phyloP scores from a whole-genome alignment of 2,888 invertebrate species.

The Xylophagus ater region DNA sequence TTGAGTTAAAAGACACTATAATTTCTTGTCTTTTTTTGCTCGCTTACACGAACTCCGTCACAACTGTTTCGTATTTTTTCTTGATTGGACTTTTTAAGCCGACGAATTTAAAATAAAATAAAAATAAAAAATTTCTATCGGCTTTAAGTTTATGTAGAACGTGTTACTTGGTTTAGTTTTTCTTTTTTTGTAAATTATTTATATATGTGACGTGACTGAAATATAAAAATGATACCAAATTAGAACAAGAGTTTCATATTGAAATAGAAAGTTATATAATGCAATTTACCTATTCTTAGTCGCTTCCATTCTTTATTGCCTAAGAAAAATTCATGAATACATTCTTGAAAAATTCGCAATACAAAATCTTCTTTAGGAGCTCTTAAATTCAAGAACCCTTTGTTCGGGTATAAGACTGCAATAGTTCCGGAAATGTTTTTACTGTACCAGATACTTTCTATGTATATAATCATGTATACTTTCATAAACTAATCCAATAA shows the following conservation, averaged over 20 bases:
- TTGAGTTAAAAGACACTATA: too few species aligned
- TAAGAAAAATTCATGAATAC: conserved; percentile 6
- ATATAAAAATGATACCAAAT: conserved; percentile 11
- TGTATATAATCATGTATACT: too few species aligned
- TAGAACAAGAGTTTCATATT: conserved; percentile 9
- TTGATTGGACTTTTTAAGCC: conserved; percentile 10
- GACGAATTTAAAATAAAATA: conserved; percentile 1
- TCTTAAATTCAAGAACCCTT: conserved; percentile 9
- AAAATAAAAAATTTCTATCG: background rate
- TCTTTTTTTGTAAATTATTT: conserved; percentile 8
- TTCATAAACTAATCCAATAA: too few species aligned
- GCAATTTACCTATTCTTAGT: too few species aligned
- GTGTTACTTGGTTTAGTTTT: too few species aligned
- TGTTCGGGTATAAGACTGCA: too few species aligned
- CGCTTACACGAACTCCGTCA: background rate
- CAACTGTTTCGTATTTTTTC: conserved; percentile 6
- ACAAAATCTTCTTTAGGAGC: conserved; percentile 11
- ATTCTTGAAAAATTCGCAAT: conserved; percentile 11
- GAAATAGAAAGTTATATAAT: too few species aligned
- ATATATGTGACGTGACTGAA: conserved; percentile 5
- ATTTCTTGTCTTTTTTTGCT: too few species aligned
- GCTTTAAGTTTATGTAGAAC: conserved; percentile 11
- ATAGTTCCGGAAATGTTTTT: too few species aligned
- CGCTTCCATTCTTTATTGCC: too few species aligned
- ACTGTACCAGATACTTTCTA: too few species aligned